Base-by-base conservation (phyloP, 2,113 vertebrate genomes). In the Neodontobutis hainanensis region DNA sequence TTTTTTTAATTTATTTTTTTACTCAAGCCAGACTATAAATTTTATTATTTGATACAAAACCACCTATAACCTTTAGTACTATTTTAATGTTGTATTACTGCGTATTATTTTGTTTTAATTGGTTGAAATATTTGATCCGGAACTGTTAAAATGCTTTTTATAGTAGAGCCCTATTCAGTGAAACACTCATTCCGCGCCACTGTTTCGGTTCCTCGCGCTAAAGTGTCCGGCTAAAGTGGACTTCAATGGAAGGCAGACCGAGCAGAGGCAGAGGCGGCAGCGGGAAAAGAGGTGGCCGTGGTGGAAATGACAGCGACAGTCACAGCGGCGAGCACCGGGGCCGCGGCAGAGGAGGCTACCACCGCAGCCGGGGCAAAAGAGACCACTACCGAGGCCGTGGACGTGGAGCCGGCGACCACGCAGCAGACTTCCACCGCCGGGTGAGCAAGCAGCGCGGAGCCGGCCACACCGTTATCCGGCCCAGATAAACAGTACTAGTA, bases 321-420 rank as follows among this genome's bases (percentile, higher is more conserved):
- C 51, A 43, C 10, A 68, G 79, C 16, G 82, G 80, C 36, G 90
- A 88, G 5, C 77, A 85, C 65, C 77, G 90, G 50, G 88, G 89
- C 8, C 76, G 90, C 65, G 91, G 91, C 27, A 81, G 92, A 77
- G 90, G 90, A 59, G 76, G 86, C 0, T 75, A 88, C 27, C 59
- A 87, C 66, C 88, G 90, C 1, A 85, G 90, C 55, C 81, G 90
- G 14, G 84, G 85, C 0, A 92, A 75, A 63, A 85, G 89, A 60
- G 91, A 92, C 52, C 81, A 89, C 73, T 48, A 90, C 65, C 87
- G 90, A 0, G 92, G 91, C 4, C 90, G 89, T 50, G 92, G 89
- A 44, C 85, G 86, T 6, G 81, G 76, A 0, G 82, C 75, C 51
- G 14, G 63, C 32, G 55, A 12, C 5, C 57, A 15, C 3, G 65